A percentile compares a stretch with the other conserved stretches of the same genome.
Evolutionary conservation across 2,113 vertebrate genomes (phyloP).

Genomic region (Suricata suricatta): DNA sequence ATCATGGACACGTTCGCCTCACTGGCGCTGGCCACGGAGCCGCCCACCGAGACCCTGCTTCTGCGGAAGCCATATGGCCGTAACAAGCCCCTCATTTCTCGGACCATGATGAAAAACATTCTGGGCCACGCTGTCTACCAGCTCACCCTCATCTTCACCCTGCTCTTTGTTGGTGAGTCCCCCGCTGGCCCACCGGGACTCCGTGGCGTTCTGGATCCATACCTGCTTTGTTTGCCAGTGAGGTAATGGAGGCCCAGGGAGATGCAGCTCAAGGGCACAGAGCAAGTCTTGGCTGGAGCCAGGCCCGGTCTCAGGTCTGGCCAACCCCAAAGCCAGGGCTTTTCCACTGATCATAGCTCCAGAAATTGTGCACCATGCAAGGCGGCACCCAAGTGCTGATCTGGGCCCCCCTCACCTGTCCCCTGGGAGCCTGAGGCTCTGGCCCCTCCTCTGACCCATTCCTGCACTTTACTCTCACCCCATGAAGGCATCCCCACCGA

Average conservation of each 20-base stretch:
- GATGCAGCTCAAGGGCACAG: background rate
- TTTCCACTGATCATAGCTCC: background rate
- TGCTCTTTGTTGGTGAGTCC: constrained; percentile 93
- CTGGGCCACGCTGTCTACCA: constrained; percentile 96
- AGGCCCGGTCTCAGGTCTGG: background rate
- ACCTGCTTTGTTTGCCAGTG: background rate
- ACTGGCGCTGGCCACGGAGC: constrained; percentile 95
- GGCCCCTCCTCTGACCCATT: background rate
- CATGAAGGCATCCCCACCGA: accelerated
- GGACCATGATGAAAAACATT: constrained; percentile 99
- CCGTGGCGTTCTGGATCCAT: background rate
- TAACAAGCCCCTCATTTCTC: constrained; percentile 97
- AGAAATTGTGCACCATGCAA: accelerated
- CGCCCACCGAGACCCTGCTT: constrained; percentile 93
- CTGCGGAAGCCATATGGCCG: constrained; percentile 94
- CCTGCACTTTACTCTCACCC: background rate
- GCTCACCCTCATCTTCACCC: constrained; percentile 95
- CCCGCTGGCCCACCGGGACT: background rate
- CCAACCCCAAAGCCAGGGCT: background rate
- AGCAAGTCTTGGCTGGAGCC: background rate
- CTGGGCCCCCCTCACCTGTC: background rate
- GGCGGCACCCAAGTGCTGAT: background rate
- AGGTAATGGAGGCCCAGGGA: background rate
- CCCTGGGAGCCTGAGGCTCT: background rate
- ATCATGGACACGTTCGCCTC: constrained; percentile 99